Base-by-base conservation (phyloP, 1,140 invertebrate species). In the Meloidogyne chitwoodi region DNA sequence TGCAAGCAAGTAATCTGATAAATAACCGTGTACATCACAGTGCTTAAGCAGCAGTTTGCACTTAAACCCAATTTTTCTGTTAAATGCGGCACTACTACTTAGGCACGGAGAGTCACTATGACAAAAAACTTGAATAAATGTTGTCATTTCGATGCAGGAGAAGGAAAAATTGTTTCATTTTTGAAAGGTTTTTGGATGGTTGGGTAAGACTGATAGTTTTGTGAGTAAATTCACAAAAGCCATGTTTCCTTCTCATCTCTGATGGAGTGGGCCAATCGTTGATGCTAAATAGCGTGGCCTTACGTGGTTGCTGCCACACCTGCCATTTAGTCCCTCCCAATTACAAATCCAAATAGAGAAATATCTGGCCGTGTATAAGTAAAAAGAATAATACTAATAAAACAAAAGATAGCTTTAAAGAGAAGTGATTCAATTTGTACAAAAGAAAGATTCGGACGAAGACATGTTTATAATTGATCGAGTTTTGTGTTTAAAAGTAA, bases 81-180 rank as follows among this genome's bases (percentile, higher is more conserved):
- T 77, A 77, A 65, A 56, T 77, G 76, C 76, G 76, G 76, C 76
- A 77, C 76, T 77, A 77, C 76, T 77, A 77, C 76, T 77, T 77
- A 77, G 76, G 48, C 48, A 14, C n/a, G 48, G n/a, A 22, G 19
- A n/a, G 48, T 19, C 48, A 56, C 10, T n/a, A 19, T 48, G 44
- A 14, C 14, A 19, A 22, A 56, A 56, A n/a, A 1, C n/a, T 5
- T 16, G n/a, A 56, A 56, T 41, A 5, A 48, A 19, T 48, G 14
- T 16, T 56, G 6, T 19, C n/a, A 0, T 48, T 16, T 6, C 1
- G 12, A 6, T 6, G 6, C 6, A 44, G 1, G n/a, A n/a, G 6
- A 16, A n/a, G 12, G 12, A 22, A n/a, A n/a, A 56, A n/a, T n/a
- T 56, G 48, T 56, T 56, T 56, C n/a, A 56, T 56, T 56, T 56